phyloP scores from a whole-genome alignment of 2,113 vertebrate genomes.

The Ascaphus truei region DNA sequence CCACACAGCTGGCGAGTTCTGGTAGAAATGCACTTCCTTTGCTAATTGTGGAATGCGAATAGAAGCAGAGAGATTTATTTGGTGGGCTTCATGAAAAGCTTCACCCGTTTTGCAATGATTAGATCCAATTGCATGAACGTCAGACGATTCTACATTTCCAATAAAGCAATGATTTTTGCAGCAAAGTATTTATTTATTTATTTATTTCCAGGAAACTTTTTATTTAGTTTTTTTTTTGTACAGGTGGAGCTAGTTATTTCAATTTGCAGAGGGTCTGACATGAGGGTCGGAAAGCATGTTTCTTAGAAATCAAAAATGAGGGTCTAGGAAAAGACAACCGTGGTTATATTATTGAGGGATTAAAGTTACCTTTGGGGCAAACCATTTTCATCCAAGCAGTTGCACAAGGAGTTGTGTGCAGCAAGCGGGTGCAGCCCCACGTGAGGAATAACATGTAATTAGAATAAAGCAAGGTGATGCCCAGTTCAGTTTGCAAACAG shows the following conservation, averaged over 20 bases:
- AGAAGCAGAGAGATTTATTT: not conserved
- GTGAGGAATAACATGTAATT: no score
- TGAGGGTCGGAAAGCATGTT: conserved; percentile 40
- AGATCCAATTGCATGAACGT: conserved; percentile 1
- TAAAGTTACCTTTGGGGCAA: not conserved
- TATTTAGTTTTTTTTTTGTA: conserved; percentile 48
- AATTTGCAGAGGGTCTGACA: conserved; percentile 47
- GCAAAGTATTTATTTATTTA: no score
- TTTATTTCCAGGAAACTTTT: no score
- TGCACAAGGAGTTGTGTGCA: no score
- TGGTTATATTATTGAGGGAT: not conserved
- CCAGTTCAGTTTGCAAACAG: no score
- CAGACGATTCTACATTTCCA: not conserved
- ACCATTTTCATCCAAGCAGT: not conserved
- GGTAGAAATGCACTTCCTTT: not conserved
- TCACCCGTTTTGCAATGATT: not conserved
- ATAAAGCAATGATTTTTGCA: no score
- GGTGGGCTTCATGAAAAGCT: not conserved
- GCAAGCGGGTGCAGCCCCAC: no score
- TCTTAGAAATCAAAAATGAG: conserved; percentile 35
- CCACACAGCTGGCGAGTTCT: not conserved
- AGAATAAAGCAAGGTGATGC: no score
- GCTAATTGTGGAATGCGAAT: not conserved
- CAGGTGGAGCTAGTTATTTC: conserved; percentile 45
- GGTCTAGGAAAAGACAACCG: not conserved